These are phyloP conservation scores for Macrosiphum euphorbiae DNA, from an alignment of 2,888 invertebrate species.

Conservation along the genomic window DNA sequence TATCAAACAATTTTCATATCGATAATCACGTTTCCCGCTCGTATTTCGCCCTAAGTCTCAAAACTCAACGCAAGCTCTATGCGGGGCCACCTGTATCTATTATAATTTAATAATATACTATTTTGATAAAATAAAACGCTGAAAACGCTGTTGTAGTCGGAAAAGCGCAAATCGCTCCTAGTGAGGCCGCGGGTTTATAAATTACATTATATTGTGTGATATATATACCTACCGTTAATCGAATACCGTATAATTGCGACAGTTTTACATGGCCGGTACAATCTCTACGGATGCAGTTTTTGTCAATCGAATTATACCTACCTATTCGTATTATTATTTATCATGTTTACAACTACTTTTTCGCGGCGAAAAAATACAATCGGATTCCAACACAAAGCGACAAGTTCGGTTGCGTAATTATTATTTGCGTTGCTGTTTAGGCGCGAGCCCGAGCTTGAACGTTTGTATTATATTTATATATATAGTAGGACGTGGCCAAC, in stretches of 20 bases:
- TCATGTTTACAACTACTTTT: not conserved
- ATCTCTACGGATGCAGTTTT: too few relatives aligned
- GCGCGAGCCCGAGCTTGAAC: too few relatives aligned
- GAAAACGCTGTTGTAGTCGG: not conserved
- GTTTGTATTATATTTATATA: not conserved
- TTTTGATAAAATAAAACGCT: not conserved
- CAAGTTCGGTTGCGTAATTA: not conserved
- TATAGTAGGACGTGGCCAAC: not conserved
- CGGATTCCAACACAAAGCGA: not conserved
- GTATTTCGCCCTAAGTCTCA: not conserved
- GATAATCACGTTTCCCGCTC: not conserved
- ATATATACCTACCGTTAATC: not conserved
- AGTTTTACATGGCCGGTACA: not conserved
- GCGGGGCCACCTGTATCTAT: not conserved
- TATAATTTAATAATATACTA: not conserved
- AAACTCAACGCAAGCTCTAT: not conserved
- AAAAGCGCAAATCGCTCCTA: not conserved
- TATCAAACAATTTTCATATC: not conserved
- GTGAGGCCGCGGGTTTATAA: not conserved
- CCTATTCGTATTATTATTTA: not conserved
- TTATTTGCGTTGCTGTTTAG: slow-evolving; percentile 26
- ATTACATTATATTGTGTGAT: not conserved
- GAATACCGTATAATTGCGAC: not conserved
- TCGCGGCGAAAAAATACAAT: not conserved
- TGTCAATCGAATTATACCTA: not conserved